A percentile compares a stretch with the other conserved stretches of the same genome.
Evolutionary conservation across 2,888 invertebrate species (phyloP).

Genomic region (Seira musarum): DNA sequence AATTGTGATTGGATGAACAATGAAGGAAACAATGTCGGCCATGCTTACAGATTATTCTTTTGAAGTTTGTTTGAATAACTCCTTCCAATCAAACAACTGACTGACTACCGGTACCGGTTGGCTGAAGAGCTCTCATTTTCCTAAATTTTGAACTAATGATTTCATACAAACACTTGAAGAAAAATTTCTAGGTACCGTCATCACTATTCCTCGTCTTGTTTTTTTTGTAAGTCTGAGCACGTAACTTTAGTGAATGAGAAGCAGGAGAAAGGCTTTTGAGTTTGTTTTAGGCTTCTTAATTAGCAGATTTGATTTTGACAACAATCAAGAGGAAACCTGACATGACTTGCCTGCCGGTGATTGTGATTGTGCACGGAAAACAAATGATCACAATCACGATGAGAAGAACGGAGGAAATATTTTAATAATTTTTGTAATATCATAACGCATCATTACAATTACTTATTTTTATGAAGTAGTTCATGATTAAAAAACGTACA

Average conservation of each 20-base stretch:
- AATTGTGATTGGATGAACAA: neutral
- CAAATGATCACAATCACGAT: neutral
- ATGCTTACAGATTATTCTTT: neutral
- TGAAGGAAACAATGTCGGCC: constrained; percentile 16
- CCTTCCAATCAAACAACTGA: neutral
- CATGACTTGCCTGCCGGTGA: no score
- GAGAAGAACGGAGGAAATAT: neutral
- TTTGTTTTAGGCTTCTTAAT: constrained; percentile 31
- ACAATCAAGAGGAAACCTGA: neutral
- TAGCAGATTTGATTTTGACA: constrained; percentile 44
- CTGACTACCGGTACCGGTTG: constrained; percentile 9
- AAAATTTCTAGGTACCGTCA: no score
- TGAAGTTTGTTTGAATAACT: neutral
- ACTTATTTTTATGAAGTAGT: constrained; percentile 3
- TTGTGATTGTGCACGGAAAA: neutral
- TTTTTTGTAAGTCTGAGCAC: neutral
- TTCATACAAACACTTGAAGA: no score
- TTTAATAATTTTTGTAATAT: neutral
- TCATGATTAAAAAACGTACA: neutral
- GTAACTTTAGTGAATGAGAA: neutral
- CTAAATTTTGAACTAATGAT: no score
- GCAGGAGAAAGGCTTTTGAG: neutral
- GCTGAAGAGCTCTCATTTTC: neutral
- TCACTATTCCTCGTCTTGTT: neutral
- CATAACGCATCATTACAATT: constrained; percentile 13